phyloP scores from a whole-genome alignment of 2,888 invertebrate species.

The Auanema freiburgensis region DNA sequence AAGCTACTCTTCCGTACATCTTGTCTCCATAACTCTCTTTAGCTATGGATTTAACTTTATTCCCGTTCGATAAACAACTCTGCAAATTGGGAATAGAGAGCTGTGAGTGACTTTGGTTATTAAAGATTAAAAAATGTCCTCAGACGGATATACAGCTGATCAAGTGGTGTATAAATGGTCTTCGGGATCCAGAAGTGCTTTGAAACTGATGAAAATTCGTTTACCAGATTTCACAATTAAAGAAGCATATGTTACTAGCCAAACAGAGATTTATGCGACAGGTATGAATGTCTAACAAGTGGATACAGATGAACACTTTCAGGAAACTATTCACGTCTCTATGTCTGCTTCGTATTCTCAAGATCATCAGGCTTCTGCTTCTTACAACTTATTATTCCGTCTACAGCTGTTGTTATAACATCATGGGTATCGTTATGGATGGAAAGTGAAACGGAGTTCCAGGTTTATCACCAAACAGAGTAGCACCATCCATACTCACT shows the following conservation, averaged over 20 bases:
- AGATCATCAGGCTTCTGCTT: constrained; percentile 62
- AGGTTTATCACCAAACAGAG: constrained; percentile 21
- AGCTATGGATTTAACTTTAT: constrained; percentile 53
- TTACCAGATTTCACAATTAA: constrained; percentile 61
- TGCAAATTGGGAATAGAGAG: constrained; percentile 63
- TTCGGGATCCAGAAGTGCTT: constrained; percentile 42
- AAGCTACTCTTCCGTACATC: constrained; percentile 32
- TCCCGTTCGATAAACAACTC: constrained; percentile 61
- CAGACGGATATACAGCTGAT: constrained; percentile 61
- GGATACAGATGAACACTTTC: background rate
- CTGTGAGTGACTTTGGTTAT: constrained; percentile 44
- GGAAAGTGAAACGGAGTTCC: constrained; percentile 60
- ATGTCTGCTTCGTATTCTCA: constrained; percentile 60
- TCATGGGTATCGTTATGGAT: constrained; percentile 63
- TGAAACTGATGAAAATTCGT: constrained; percentile 51
- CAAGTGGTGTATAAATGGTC: constrained; percentile 61
- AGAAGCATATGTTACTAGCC: constrained; percentile 59
- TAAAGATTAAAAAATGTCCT: constrained; percentile 11
- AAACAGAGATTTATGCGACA: constrained; percentile 58
- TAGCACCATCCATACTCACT: constrained; percentile 2
- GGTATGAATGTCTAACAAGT: constrained; percentile 23
- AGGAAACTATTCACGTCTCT: constrained; percentile 61
- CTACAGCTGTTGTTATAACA: constrained; percentile 62
- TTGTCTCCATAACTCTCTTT: constrained; percentile 12
- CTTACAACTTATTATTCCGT: constrained; percentile 58